Percentiles rank a stretch among this genome's conserved stretches.
Conservation (phyloP, 1,140 invertebrate genomes). For the Maconellicoccus hirsutus region DNA sequence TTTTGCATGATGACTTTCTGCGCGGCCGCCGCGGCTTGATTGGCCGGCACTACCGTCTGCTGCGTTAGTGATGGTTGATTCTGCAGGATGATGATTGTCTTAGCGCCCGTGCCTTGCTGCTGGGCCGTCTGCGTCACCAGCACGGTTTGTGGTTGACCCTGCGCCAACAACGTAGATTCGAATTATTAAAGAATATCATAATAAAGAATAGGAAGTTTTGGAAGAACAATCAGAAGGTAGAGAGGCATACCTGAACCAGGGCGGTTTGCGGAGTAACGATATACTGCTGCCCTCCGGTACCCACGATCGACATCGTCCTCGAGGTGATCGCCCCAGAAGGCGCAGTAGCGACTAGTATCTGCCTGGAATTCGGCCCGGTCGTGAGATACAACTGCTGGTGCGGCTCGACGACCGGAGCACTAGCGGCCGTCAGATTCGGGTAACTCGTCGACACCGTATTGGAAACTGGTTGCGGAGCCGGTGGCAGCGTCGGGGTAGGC, state of each 20-base stretch:
- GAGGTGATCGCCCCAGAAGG: conserved; percentile 25
- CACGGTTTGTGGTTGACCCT: conserved; percentile 49
- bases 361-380: conserved; percentile 19
- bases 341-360: conserved; percentile 29
- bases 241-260: conserved; percentile 35
- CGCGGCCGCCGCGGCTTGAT: neutral
- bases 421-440: neutral
- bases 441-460: neutral
- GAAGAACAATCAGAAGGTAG: neutral
- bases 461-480: neutral
- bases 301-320: conserved; percentile 26
- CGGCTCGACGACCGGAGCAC: neutral
- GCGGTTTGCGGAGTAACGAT: conserved; percentile 50
- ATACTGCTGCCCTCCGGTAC: conserved; percentile 30
- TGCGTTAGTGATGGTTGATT: conserved; percentile 35
- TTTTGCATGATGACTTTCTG: neutral
- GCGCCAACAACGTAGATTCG: too few species aligned
- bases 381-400: conserved; percentile 22
- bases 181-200: too few species aligned
- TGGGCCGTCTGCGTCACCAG: conserved; percentile 47
- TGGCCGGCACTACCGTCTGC: conserved; percentile 32
- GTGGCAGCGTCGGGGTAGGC: neutral
- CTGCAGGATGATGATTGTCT: conserved; percentile 60
- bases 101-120: conserved; percentile 48
- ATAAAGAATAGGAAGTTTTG: conserved; percentile 3